Evolutionary conservation across 2,797 vertebrate species (phyloP).

Genomic region (Podargus strigoides): DNA sequence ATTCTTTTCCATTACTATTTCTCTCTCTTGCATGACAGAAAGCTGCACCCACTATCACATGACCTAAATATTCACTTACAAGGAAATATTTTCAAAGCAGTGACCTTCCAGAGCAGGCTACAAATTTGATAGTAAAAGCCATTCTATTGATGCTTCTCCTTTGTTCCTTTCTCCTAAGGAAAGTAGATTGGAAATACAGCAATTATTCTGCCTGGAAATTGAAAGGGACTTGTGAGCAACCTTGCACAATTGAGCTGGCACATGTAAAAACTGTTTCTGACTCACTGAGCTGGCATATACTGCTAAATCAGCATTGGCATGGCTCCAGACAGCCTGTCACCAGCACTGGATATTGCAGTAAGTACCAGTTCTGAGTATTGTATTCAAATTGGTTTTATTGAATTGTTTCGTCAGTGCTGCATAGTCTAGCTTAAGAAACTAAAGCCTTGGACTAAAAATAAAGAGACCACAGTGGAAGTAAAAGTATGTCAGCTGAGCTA

Average conservation of each 20-base stretch:
- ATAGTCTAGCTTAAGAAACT: constrained; percentile 51
- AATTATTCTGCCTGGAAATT: constrained; percentile 71
- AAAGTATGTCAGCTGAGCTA: constrained; percentile 19
- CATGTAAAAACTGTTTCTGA: constrained; percentile 74
- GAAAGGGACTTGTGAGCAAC: constrained; percentile 74
- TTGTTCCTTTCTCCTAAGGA: constrained; percentile 62
- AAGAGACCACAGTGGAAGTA: constrained; percentile 11
- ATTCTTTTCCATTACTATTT: constrained; percentile 53
- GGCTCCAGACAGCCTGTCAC: constrained; percentile 74
- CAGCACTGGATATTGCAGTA: constrained; percentile 73
- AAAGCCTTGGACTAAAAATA: constrained; percentile 49
- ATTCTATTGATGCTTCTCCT: constrained; percentile 55
- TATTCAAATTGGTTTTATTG: constrained; percentile 65
- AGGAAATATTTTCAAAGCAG: constrained; percentile 62
- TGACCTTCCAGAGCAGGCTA: constrained; percentile 56
- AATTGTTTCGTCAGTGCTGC: constrained; percentile 28
- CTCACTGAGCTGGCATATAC: constrained; percentile 76
- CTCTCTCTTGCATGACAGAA: constrained; percentile 31
- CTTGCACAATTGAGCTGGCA: constrained; percentile 68
- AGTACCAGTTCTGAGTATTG: constrained; percentile 71
- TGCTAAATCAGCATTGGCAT: constrained; percentile 78
- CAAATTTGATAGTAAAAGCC: constrained; percentile 52
- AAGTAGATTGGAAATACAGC: constrained; percentile 62
- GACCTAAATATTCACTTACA: constrained; percentile 48
- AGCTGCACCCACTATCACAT: constrained; percentile 40